Conservation (phyloP, 1,140 invertebrate genomes). For the Drosophila burlai region DNA sequence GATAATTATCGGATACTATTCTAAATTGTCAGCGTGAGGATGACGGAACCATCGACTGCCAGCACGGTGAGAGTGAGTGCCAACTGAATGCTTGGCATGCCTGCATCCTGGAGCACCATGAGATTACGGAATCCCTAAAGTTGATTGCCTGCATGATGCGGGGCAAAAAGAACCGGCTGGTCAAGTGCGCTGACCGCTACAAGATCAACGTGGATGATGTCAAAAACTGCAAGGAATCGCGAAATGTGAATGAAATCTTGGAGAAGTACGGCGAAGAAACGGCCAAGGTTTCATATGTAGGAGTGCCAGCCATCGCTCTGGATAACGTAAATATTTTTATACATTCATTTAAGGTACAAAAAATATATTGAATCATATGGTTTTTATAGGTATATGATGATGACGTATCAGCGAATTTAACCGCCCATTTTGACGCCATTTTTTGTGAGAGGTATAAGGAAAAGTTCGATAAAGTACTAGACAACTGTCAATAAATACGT, state of each 20-base stretch:
- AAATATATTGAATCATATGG: background rate
- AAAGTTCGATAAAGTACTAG: slow-evolving; percentile 50
- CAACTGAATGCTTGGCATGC: slow-evolving; percentile 80
- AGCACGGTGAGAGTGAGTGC: slow-evolving; percentile 74
- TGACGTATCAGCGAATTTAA: slow-evolving; percentile 23
- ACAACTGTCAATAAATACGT: slow-evolving; percentile 15
- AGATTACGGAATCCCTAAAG: slow-evolving; percentile 50
- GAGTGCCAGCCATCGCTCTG: slow-evolving; percentile 59
- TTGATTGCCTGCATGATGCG: slow-evolving; percentile 78
- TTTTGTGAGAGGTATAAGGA: slow-evolving; percentile 59
- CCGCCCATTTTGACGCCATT: slow-evolving; percentile 41
- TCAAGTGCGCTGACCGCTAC: slow-evolving; percentile 43
- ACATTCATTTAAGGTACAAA: background rate
- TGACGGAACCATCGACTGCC: slow-evolving; percentile 54
- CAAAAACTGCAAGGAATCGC: slow-evolving; percentile 35
- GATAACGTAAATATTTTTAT: slow-evolving; percentile 51
- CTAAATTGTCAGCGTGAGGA: slow-evolving; percentile 13
- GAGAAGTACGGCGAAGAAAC: slow-evolving; percentile 48
- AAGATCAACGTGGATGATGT: slow-evolving; percentile 58
- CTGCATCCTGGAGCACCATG: slow-evolving; percentile 77
- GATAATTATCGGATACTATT: background rate
- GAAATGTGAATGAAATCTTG: slow-evolving; percentile 52
- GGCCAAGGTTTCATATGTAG: slow-evolving; percentile 5
- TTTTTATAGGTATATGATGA: slow-evolving; percentile 29
- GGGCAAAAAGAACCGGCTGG: slow-evolving; percentile 52